Conservation (phyloP, 1,140 invertebrate species). For the Oedothorax gibbosus region DNA sequence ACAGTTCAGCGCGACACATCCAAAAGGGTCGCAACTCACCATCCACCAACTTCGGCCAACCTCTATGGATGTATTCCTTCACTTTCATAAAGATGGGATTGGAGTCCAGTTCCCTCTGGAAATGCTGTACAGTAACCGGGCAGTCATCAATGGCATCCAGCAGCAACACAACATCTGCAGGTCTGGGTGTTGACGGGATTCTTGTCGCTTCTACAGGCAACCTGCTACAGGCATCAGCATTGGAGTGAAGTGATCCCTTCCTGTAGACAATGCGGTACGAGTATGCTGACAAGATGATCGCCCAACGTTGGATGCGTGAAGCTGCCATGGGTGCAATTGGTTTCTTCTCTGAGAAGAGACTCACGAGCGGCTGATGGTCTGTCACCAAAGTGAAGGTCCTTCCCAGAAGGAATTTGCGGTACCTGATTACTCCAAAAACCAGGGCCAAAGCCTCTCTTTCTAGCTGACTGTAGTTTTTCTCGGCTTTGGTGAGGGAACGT, state of each 20-base stretch:
- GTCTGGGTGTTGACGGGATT: not conserved
- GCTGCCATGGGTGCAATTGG: conserved; percentile 65
- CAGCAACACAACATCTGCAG: conserved; percentile 16
- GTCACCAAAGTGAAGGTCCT: conserved; percentile 69
- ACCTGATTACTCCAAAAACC: conserved; percentile 68
- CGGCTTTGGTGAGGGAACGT: not conserved
- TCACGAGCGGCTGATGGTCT: conserved; percentile 70
- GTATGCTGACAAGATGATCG: conserved; percentile 65
- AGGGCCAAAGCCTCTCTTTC: conserved; percentile 71
- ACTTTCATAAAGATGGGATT: conserved; percentile 51
- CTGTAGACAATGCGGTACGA: conserved; percentile 66
- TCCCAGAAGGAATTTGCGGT: conserved; percentile 69
- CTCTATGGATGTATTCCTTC: conserved; percentile 51
- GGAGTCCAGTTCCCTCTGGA: conserved; percentile 15
- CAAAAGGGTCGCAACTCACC: conserved; percentile 16
- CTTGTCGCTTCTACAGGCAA: conserved; percentile 56
- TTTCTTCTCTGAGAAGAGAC: conserved; percentile 66
- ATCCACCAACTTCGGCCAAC: conserved; percentile 55
- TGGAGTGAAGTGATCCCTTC: conserved; percentile 62
- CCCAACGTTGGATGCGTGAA: conserved; percentile 67
- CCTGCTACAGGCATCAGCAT: conserved; percentile 63
- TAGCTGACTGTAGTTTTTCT: conserved; percentile 70
- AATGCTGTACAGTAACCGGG: conserved; percentile 29
- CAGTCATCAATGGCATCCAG: conserved; percentile 34
- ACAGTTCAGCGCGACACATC: conserved; percentile 22